These are phyloP conservation scores for Chauna torquata DNA, from an alignment of 2,113 vertebrate genomes.

Conservation along the genomic window DNA sequence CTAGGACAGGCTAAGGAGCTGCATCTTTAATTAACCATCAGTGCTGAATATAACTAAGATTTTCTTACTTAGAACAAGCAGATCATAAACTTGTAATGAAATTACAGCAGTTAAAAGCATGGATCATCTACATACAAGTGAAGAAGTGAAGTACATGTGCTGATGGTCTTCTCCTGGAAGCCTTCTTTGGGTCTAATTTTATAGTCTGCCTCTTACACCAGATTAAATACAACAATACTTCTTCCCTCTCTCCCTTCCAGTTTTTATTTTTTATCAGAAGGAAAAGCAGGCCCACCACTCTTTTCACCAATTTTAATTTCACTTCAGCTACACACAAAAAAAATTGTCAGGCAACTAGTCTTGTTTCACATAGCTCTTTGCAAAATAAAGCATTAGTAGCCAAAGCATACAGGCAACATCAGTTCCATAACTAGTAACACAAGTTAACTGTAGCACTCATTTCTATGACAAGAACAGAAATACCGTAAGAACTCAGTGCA, in stretches of 20 bases:
- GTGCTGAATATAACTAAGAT: not conserved
- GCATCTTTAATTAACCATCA: not conserved
- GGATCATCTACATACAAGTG: not conserved
- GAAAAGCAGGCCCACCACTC: not conserved
- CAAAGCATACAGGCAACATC: not conserved
- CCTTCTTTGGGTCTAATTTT: not conserved
- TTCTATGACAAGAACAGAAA: not conserved
- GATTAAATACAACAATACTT: not conserved
- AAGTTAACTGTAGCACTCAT: not conserved
- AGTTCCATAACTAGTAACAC: not conserved
- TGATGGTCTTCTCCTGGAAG: not conserved
- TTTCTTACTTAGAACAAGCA: not conserved
- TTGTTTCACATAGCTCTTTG: not conserved
- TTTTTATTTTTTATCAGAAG: not conserved
- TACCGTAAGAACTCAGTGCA: not conserved
- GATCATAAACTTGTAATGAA: not conserved
- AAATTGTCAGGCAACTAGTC: not conserved
- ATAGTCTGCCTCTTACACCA: not conserved
- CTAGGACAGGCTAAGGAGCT: not conserved
- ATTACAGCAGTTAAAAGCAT: not conserved
- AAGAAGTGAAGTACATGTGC: not conserved
- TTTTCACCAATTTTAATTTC: not conserved
- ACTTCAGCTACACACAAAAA: not conserved
- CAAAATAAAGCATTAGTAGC: not conserved
- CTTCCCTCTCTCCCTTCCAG: not conserved